These are phyloP conservation scores for Acestrorhynchus altus DNA, from an alignment of 2,797 vertebrate genomes.

Conservation along the genomic window DNA sequence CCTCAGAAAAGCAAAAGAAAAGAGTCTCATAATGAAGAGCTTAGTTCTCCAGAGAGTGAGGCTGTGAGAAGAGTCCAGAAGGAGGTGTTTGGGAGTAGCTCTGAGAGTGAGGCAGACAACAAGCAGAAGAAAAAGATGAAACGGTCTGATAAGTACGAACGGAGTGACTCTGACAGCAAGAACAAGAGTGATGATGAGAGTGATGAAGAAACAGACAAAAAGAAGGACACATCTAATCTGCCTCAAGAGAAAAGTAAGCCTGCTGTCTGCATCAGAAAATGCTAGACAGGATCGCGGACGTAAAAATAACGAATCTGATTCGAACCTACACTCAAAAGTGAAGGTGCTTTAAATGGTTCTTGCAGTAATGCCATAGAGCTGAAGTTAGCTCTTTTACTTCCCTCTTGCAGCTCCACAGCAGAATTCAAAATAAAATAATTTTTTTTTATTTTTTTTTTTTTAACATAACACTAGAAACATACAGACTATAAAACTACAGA, in stretches of 20 bases:
- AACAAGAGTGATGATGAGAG: conserved; percentile 1
- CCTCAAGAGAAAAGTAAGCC: conserved; percentile 46
- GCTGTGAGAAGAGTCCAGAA: conserved; percentile 50
- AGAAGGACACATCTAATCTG: conserved; percentile 10
- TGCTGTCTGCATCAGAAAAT: background rate
- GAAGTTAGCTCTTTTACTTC: no score
- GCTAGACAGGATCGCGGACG: no score
- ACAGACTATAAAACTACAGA: no score
- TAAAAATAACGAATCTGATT: no score
- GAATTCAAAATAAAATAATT: no score
- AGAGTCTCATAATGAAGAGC: background rate
- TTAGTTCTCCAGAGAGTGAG: conserved; percentile 18
- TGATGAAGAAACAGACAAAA: conserved; percentile 26
- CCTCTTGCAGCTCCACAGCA: no score
- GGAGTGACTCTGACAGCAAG: background rate
- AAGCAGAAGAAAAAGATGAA: conserved; percentile 14
- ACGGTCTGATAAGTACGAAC: background rate
- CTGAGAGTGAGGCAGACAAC: conserved; percentile 56
- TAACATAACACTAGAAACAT: no score
- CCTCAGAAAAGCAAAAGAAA: conserved; percentile 12
- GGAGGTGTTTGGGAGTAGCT: conserved; percentile 55
- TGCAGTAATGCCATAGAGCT: no score
- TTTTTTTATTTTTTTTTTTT: no score
- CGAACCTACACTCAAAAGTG: no score
- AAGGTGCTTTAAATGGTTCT: no score